Percentiles rank a stretch among this genome's conserved stretches.
Evolutionary conservation across 2,888 invertebrate genomes (phyloP).

Genomic region (Abrostola tripartita): DNA sequence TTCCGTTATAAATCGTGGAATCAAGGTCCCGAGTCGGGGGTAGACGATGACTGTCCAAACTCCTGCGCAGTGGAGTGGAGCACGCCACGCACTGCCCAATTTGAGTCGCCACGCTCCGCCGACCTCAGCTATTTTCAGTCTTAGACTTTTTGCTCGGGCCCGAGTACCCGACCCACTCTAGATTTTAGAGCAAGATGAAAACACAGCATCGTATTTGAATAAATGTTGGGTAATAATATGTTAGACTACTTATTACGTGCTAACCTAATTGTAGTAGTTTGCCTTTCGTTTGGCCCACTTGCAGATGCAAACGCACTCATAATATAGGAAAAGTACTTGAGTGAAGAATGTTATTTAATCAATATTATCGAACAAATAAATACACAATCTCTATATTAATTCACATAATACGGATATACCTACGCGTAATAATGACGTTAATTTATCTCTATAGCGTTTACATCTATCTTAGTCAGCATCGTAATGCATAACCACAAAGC

Average conservation of each 20-base stretch:
- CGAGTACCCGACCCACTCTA: constrained; percentile 42
- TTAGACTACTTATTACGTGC: constrained; percentile 6
- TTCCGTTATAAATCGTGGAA: constrained; percentile 22
- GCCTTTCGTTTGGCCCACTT: neutral
- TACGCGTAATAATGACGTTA: constrained; percentile 45
- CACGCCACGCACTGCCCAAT: constrained; percentile 70
- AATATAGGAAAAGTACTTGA: neutral
- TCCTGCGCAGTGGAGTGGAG: constrained; percentile 74
- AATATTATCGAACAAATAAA: neutral
- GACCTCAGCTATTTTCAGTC: constrained; percentile 71
- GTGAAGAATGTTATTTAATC: neutral
- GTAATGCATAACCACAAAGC: constrained; percentile 44
- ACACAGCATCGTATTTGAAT: constrained; percentile 41
- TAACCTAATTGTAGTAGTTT: neutral
- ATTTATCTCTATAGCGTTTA: constrained; percentile 48
- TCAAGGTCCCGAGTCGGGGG: constrained; percentile 46
- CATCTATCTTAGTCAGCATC: constrained; percentile 48
- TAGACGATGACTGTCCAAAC: constrained; percentile 72
- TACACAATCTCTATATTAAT: constrained; percentile 30
- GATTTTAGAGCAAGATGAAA: constrained; percentile 43
- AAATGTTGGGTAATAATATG: constrained; percentile 18
- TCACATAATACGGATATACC: constrained; percentile 38
- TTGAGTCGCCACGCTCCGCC: constrained; percentile 70
- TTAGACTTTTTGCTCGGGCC: constrained; percentile 61
- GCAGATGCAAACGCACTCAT: neutral